Percentiles rank a stretch among this genome's conserved stretches.
Conservation (phyloP, 2,113 vertebrate genomes). For the Todiramphus saurophagus region DNA sequence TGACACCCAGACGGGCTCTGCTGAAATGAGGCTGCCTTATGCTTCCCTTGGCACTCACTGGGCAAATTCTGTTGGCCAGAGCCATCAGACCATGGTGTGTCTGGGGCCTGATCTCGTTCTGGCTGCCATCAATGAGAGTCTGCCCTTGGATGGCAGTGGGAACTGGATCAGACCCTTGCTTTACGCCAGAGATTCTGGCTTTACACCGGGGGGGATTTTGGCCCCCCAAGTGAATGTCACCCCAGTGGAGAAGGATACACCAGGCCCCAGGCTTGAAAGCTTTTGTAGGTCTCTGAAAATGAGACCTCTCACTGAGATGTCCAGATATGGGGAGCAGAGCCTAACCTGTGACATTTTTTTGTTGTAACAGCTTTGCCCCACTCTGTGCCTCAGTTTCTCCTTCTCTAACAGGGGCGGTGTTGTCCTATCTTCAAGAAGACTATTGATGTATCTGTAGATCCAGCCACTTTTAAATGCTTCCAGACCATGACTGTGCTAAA, state of each 20-base stretch:
- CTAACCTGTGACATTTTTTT: not conserved
- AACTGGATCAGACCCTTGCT: not conserved
- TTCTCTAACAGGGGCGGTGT: not conserved
- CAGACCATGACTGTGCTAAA: not conserved
- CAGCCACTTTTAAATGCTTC: not conserved
- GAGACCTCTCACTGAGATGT: not conserved
- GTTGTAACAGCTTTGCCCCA: not conserved
- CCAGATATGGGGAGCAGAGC: not conserved
- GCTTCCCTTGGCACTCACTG: slow-evolving; percentile 38
- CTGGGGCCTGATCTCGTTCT: slow-evolving; percentile 29
- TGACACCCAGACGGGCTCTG: slow-evolving; percentile 41
- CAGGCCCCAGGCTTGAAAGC: not conserved
- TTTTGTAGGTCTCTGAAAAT: not conserved
- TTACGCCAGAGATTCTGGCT: not conserved
- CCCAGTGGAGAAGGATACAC: not conserved
- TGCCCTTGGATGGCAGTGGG: slow-evolving; percentile 20
- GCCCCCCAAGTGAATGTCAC: not conserved
- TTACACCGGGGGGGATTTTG: not conserved
- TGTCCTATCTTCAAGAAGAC: not conserved
- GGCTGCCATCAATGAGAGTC: not conserved
- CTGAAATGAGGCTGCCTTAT: slow-evolving; percentile 9
- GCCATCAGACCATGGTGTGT: not conserved
- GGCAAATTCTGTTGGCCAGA: slow-evolving; percentile 4
- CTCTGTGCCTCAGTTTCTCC: not conserved
- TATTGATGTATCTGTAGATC: not conserved